phyloP scores from a whole-genome alignment of 2,113 vertebrate species.

The Psephotus haematonotus region DNA sequence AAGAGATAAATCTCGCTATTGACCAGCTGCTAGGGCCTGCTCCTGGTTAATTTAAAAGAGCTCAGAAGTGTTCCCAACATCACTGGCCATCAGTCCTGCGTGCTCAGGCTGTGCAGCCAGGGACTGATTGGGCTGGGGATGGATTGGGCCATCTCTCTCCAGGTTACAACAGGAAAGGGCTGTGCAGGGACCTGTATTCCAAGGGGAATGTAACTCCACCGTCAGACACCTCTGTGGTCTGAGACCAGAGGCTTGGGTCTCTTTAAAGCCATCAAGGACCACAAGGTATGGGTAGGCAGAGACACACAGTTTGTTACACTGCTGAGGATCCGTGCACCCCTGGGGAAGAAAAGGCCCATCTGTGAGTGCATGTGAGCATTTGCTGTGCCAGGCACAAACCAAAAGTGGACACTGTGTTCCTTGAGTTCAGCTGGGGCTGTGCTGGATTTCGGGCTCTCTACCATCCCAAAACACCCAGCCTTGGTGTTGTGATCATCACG shows the following conservation, averaged over 20 bases:
- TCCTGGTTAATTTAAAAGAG: constrained; percentile 66
- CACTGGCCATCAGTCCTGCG: background rate
- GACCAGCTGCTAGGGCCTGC: constrained; percentile 57
- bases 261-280: background rate
- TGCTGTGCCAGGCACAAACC: rapidly evolving
- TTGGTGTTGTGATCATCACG: background rate
- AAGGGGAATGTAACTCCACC: background rate
- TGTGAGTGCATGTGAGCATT: rapidly evolving
- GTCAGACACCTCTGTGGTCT: background rate
- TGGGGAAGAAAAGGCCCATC: background rate
- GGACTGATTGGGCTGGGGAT: background rate
- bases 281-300: background rate
- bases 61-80: background rate
- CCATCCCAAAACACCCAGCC: background rate
- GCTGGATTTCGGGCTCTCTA: background rate
- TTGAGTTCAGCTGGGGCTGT: background rate
- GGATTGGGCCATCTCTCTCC: background rate
- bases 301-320: background rate
- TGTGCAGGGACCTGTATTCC: background rate
- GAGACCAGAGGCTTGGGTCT: background rate
- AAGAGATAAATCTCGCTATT: constrained; percentile 71
- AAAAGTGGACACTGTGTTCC: background rate
- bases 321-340: background rate
- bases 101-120: background rate
- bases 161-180: background rate